Conservation (phyloP, 2,113 vertebrate species). For the Melanotaenia duboulayi region DNA sequence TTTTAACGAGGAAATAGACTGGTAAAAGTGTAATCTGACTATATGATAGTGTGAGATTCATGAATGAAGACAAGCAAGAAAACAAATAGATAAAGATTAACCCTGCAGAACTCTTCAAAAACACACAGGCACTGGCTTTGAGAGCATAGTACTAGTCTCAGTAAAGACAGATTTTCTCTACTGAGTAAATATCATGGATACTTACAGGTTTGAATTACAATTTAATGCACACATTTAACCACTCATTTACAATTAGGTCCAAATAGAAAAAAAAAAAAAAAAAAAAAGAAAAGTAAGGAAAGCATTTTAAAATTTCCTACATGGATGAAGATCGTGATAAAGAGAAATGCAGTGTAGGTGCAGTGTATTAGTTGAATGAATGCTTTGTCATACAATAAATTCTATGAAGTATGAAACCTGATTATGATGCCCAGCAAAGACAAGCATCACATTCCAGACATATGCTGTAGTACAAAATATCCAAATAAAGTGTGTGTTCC, state of each 20-base stretch:
- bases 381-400: neutral
- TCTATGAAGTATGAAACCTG: neutral
- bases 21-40: neutral
- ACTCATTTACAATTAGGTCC: neutral
- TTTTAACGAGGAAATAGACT: neutral
- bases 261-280: neutral
- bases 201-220: neutral
- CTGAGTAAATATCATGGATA: neutral
- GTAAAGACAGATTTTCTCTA: neutral
- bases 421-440: neutral
- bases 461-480: slow-evolving; percentile 10
- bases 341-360: neutral
- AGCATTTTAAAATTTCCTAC: neutral
- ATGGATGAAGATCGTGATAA: slow-evolving; percentile 1
- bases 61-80: neutral
- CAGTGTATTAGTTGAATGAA: neutral
- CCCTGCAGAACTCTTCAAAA: neutral
- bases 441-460: slow-evolving; percentile 1
- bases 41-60: neutral
- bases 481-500: neutral
- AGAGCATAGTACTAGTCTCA: neutral
- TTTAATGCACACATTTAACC: neutral
- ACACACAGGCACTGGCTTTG: neutral
- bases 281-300: neutral
- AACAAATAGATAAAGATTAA: slow-evolving; percentile 20